These are phyloP conservation scores for Plestiodon gilberti DNA, from an alignment of 2,113 vertebrate species.

Conservation along the genomic window DNA sequence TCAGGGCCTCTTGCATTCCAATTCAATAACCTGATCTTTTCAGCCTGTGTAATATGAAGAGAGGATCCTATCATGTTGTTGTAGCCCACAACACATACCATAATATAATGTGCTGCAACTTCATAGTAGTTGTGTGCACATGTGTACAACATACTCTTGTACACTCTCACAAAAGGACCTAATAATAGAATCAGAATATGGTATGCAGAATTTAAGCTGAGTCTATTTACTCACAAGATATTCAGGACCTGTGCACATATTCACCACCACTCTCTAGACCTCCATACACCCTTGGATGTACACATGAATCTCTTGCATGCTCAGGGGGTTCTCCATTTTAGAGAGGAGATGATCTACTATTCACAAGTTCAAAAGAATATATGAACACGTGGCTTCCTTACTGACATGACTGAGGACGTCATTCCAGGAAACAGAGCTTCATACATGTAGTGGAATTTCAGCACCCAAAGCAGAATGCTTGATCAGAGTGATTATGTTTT, in stretches of 20 bases:
- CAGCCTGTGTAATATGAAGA: background rate
- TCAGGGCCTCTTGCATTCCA: slow-evolving; percentile 22
- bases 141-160: background rate
- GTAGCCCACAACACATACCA: background rate
- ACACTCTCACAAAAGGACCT: background rate
- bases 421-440: background rate
- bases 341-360: background rate
- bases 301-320: background rate
- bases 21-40: background rate
- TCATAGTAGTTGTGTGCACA: background rate
- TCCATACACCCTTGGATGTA: background rate
- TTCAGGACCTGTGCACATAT: background rate
- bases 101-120: fast-evolving
- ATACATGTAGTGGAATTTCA: background rate
- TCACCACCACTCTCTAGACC: background rate
- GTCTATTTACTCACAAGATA: background rate
- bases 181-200: background rate
- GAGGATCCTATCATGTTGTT: slow-evolving; percentile 18
- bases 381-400: background rate
- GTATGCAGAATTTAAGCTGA: background rate
- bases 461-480: too few relatives aligned
- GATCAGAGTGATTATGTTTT: too few relatives aligned
- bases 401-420: too few relatives aligned
- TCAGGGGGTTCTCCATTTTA: too few relatives aligned
- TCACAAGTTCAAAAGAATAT: background rate